Evolutionary conservation across 2,888 invertebrate genomes (phyloP).

Genomic region (Creontiades dilutus): DNA sequence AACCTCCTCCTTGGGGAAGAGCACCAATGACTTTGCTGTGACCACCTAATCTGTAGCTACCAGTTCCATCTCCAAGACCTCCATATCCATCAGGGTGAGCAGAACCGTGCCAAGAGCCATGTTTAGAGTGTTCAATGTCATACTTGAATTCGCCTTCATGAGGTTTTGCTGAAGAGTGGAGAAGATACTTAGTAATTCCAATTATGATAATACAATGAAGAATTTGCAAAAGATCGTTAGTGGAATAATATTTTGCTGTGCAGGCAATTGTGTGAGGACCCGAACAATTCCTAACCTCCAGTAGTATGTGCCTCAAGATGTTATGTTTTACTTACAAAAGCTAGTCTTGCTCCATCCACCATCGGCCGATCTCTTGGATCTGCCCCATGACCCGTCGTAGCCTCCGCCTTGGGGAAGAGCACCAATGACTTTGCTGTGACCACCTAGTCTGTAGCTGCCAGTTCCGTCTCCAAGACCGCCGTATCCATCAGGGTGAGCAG

Average conservation of each 20-base stretch:
- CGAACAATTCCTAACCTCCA: too few relatives aligned
- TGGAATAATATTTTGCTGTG: too few relatives aligned
- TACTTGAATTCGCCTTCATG: constrained; percentile 71
- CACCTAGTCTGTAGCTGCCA: constrained; percentile 71
- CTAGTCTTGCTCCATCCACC: constrained; percentile 43
- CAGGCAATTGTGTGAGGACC: too few relatives aligned
- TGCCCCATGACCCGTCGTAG: constrained; percentile 26
- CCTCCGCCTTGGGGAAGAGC: constrained; percentile 72
- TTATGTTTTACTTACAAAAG: not conserved
- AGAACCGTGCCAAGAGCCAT: constrained; percentile 73
- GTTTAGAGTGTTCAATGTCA: constrained; percentile 72
- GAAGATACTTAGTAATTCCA: too few relatives aligned
- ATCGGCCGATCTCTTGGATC: constrained; percentile 49
- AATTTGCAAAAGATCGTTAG: too few relatives aligned
- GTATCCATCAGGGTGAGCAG: constrained; percentile 73
- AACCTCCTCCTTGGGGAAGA: constrained; percentile 71
- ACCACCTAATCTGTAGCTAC: constrained; percentile 71
- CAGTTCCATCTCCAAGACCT: constrained; percentile 74
- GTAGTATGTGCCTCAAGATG: too few relatives aligned
- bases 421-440: constrained; percentile 66
- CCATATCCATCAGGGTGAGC: constrained; percentile 74
- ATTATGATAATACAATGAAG: too few relatives aligned
- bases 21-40: constrained; percentile 71
- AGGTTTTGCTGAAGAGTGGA: constrained; percentile 59
- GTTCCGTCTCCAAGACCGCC: constrained; percentile 74